phyloP scores from a whole-genome alignment of 2,797 vertebrate species.

The Gambelia wislizenii region DNA sequence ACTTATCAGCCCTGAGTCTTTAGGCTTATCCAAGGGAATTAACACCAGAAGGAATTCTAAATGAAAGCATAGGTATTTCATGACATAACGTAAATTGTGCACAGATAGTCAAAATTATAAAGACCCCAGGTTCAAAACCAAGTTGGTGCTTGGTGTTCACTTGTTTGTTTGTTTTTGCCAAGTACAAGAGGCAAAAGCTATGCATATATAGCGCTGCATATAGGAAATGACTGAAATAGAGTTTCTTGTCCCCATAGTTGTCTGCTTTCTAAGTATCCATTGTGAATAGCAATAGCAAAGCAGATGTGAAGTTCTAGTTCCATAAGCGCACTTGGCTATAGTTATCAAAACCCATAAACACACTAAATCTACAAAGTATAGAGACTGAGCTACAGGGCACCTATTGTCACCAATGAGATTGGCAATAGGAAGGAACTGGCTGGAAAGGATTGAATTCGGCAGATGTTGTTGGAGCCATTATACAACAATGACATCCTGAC shows the following conservation, averaged over 20 bases:
- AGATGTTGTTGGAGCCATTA: slow-evolving; percentile 38
- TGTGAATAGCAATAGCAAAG: not conserved
- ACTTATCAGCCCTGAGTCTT: not conserved
- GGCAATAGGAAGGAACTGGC: not conserved
- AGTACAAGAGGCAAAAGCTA: not conserved
- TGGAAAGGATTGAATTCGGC: not conserved
- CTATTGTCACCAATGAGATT: fast-evolving
- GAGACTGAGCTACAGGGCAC: not conserved
- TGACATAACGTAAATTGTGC: not conserved
- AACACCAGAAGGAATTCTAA: not conserved
- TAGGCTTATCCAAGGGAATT: not conserved
- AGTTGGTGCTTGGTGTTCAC: not conserved
- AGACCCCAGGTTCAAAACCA: not conserved
- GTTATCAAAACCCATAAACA: not conserved
- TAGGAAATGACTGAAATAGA: not conserved
- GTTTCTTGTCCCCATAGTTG: not conserved
- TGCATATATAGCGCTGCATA: not conserved
- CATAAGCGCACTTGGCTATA: not conserved
- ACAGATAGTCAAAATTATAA: not conserved
- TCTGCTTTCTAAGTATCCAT: not conserved
- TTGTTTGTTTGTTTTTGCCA: not conserved
- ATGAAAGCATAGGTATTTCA: not conserved
- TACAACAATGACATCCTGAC: slow-evolving; percentile 13
- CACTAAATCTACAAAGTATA: not conserved
- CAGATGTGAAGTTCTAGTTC: slow-evolving; percentile 9